Base-by-base conservation (phyloP, 2,113 vertebrate genomes). In the Rallus limicola region DNA sequence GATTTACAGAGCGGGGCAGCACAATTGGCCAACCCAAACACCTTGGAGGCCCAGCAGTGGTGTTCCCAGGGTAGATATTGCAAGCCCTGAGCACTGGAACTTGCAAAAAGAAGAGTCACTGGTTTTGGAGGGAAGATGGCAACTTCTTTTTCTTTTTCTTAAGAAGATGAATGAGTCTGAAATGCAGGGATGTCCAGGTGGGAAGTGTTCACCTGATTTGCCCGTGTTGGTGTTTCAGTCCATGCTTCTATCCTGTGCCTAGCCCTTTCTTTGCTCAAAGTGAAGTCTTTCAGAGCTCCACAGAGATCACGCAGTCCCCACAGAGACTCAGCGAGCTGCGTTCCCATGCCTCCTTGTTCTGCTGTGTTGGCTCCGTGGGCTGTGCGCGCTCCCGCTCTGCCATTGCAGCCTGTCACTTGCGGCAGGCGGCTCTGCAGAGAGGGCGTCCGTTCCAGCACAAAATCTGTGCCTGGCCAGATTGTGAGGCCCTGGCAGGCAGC, bases 381-480 rank as follows among this genome's bases (percentile, higher is more conserved):
- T 7, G 53, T 0, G 9, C 8, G 0, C 0, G 8, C 53, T 91
- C 68, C 48, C 1, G 7, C 63, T 55, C 90, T 74, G 83, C 68
- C 28, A 0, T 25, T 34, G 82, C 82, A 72, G 75, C 67, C 87
- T 74, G 82, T 62, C 53, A 5, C 77, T 68, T 7, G 15, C 75
- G 86, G 94, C 93, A 76, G 84, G 92, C 62, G 1, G 90, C 90
- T 96, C 83, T 50, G 86, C 1, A 0, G 59, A 56, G 60, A 77
- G 82, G 53, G 58, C 1, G 1, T 67, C 82, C 3, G 34, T 36
- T 88, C 91, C 91, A 67, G 91, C 77, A 60, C 81, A 10, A 48
- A 90, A 93, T 72, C 94, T 86, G 81, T 94, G 95, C 91, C 83
- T 76, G 85, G 62, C 92, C 91, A 94, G 80, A 93, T 87, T 94